Base-by-base conservation (phyloP, 2,888 invertebrate species). In the Eulithis testata region DNA sequence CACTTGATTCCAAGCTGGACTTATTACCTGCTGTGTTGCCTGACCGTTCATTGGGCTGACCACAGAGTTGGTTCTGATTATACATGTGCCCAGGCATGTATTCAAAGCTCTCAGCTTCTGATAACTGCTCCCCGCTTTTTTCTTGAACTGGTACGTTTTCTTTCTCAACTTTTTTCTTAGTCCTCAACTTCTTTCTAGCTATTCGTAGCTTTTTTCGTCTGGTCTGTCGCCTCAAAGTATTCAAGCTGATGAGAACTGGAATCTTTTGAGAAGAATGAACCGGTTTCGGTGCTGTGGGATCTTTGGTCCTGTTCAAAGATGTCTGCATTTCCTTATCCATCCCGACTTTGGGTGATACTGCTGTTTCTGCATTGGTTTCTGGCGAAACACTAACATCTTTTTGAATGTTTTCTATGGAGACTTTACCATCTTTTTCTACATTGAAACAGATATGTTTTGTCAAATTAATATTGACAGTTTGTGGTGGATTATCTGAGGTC, bases 71-170 rank as follows among this genome's bases (percentile, higher is more conserved):
- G 63, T 90, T 93, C 74, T 94, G 94, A 73, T 94, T 94, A 75
- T 94, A 95, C 63, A 94, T 88, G 75, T 95, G 90, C 2, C 93
- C 94, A 57, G 93, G 93, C 86, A 94, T 88, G 78, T 95, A 96
- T 81, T 96, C 95, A 84, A 96, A 96, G 79, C 96, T 96, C 75
- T 95, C 95, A 43, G 95, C 95, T 77, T 94, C 94, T 70, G 95
- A 83, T 77, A 93, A 66, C 82, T 89, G 90, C 21, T 86, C 88
- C 70, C 79, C 86, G 76, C 77, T 87, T 81, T 84, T 87, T 63
- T 84, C 87, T 73, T 77, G 82, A 45, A 68, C 73, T 65, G 74
- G 77, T 53, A 76, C 67, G 62, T 76, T 80, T 72, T 82, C 77
- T 72, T 83, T 84, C 36, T 80, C 76, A 43, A 21, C 43, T 67